phyloP scores from a whole-genome alignment of 1,140 invertebrate species.

The Centruroides vittatus region DNA sequence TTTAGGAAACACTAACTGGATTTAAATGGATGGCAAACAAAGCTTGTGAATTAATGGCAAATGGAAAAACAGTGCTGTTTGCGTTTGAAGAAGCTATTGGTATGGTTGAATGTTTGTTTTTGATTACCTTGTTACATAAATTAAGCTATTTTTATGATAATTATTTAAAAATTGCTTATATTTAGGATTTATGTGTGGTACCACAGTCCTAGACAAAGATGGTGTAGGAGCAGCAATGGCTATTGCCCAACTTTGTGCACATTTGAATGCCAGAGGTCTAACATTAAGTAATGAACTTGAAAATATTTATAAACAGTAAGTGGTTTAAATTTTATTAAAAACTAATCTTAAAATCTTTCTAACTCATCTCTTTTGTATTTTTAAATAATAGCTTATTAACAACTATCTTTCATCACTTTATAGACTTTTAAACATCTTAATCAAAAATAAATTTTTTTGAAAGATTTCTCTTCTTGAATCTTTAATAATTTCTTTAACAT shows the following conservation, averaged over 20 bases:
- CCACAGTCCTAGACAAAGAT: slow-evolving; percentile 86
- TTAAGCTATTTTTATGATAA: too few relatives aligned
- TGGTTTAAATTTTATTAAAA: not conserved
- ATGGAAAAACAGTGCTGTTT: slow-evolving; percentile 66
- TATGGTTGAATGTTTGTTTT: slow-evolving; percentile 44
- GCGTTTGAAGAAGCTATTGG: slow-evolving; percentile 80
- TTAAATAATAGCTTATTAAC: too few relatives aligned
- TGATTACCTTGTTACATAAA: too few relatives aligned
- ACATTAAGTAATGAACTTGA: slow-evolving; percentile 59
- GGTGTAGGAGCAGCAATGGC: slow-evolving; percentile 75
- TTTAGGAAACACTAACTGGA: slow-evolving; percentile 85
- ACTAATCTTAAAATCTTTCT: too few relatives aligned
- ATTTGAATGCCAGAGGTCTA: slow-evolving; percentile 41
- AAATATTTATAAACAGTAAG: slow-evolving; percentile 61
- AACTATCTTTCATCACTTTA: too few relatives aligned
- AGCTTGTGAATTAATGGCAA: slow-evolving; percentile 47
- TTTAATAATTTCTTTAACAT: too few relatives aligned
- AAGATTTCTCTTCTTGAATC: too few relatives aligned
- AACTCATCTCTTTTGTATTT: too few relatives aligned
- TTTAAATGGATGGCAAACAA: slow-evolving; percentile 99
- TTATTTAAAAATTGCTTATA: slow-evolving; percentile 9
- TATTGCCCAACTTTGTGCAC: slow-evolving; percentile 58
- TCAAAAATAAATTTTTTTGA: too few relatives aligned
- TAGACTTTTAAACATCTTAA: too few relatives aligned
- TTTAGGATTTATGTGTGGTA: slow-evolving; percentile 86